phyloP scores from a whole-genome alignment of 2,888 invertebrate species.

The Brachyopa scutellaris region DNA sequence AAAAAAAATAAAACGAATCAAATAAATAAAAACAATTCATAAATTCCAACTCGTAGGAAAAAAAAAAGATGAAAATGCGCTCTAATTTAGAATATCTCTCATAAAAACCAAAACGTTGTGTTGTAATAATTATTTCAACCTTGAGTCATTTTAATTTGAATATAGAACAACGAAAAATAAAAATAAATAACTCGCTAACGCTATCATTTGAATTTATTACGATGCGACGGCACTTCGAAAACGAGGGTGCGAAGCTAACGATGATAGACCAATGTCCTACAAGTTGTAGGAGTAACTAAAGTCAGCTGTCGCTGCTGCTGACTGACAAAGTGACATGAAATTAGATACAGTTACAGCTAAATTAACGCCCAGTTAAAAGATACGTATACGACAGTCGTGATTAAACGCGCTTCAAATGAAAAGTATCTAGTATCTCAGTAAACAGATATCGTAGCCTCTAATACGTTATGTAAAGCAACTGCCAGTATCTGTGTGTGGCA shows the following conservation, averaged over 20 bases:
- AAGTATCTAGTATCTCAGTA: constrained; percentile 27
- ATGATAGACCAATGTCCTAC: constrained; percentile 30
- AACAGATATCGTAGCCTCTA: constrained; percentile 24
- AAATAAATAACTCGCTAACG: constrained; percentile 46
- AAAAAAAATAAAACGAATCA: neutral
- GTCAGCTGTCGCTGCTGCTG: constrained; percentile 30
- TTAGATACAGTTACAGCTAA: constrained; percentile 37
- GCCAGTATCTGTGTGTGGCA: constrained; percentile 47
- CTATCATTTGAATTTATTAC: constrained; percentile 62
- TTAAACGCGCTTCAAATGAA: constrained; percentile 30
- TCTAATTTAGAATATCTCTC: constrained; percentile 22
- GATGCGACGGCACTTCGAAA: neutral
- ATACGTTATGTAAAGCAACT: constrained; percentile 58
- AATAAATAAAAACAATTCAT: constrained; percentile 2
- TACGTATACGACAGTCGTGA: no score
- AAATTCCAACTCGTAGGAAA: neutral
- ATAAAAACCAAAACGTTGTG: neutral
- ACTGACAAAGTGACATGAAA: constrained; percentile 59
- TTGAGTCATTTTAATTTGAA: constrained; percentile 35
- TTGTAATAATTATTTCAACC: constrained; percentile 64
- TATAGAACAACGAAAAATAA: constrained; percentile 24
- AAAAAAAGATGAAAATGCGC: neutral
- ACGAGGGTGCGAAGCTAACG: constrained; percentile 47
- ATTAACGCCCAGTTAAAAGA: constrained; percentile 16
- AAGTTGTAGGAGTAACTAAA: constrained; percentile 45